Percentiles rank a stretch among this genome's conserved stretches.
Conservation (phyloP, 2,113 vertebrate species). For the Nycticorax nycticorax region DNA sequence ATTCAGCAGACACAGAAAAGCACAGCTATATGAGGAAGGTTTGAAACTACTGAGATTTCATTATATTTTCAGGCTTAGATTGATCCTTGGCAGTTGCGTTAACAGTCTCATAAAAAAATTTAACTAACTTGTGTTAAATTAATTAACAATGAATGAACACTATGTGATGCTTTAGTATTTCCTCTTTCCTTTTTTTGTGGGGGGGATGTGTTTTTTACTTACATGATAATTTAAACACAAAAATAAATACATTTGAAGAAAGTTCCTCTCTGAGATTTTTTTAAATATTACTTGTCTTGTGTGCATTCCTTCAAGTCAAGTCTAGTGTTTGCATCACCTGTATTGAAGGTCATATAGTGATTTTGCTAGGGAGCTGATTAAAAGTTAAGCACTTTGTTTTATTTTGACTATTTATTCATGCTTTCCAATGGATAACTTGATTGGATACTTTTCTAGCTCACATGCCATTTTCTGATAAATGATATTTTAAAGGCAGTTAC, state of each 20-base stretch:
- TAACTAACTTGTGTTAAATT: background rate
- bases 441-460: background rate
- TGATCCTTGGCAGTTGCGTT: background rate
- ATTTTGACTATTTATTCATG: background rate
- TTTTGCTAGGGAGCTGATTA: background rate
- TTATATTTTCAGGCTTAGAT: background rate
- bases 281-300: background rate
- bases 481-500: background rate
- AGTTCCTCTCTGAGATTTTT: background rate
- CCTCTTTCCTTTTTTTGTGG: background rate
- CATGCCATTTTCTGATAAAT: background rate
- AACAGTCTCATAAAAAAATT: background rate
- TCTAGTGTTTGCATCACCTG: background rate
- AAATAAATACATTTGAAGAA: background rate
- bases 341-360: background rate
- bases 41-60: background rate
- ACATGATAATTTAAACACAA: background rate
- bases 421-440: background rate
- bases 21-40: background rate
- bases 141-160: background rate
- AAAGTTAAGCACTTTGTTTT: background rate
- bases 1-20: background rate
- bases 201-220: background rate
- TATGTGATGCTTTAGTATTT: background rate
- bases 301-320: background rate